A percentile compares a stretch with the other conserved stretches of the same genome.
phyloP scores from a whole-genome alignment of 2,888 invertebrate genomes.

The Caenorhabditis doughertyi region DNA sequence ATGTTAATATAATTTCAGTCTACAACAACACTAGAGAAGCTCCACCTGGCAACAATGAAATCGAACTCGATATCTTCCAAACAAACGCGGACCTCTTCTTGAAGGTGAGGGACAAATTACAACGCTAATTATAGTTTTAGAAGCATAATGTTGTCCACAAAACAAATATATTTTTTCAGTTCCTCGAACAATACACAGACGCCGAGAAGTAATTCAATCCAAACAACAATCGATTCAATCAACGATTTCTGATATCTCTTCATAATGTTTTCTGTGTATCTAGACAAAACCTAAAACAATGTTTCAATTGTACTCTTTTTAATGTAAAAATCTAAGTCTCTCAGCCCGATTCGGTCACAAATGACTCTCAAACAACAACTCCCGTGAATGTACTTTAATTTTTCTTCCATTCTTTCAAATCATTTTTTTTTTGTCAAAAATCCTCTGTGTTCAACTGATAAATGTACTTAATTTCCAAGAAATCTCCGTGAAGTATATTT shows the following conservation, averaged over 20 bases:
- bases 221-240: not conserved
- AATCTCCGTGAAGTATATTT: too few relatives aligned
- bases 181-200: not conserved
- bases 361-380: not conserved
- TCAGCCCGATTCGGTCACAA: not conserved
- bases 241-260: not conserved
- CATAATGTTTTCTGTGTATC: not conserved
- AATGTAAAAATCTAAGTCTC: not conserved
- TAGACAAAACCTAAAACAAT: too few relatives aligned
- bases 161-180: not conserved
- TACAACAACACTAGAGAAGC: constrained; percentile 24
- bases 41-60: not conserved
- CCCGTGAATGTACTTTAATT: not conserved
- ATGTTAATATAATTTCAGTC: constrained; percentile 7
- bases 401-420: not conserved
- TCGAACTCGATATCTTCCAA: constrained; percentile 39
- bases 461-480: too few relatives aligned
- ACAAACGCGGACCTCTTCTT: constrained; percentile 26
- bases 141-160: not conserved
- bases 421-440: not conserved
- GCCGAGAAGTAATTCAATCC: not conserved
- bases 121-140: not conserved
- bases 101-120: not conserved
- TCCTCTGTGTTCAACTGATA: too few relatives aligned
- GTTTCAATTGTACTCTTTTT: not conserved